Evolutionary conservation across 2,888 invertebrate species (phyloP), one percentile per base, ranked within the genome.

Genomic region (Sinentomon sp.): DNA sequence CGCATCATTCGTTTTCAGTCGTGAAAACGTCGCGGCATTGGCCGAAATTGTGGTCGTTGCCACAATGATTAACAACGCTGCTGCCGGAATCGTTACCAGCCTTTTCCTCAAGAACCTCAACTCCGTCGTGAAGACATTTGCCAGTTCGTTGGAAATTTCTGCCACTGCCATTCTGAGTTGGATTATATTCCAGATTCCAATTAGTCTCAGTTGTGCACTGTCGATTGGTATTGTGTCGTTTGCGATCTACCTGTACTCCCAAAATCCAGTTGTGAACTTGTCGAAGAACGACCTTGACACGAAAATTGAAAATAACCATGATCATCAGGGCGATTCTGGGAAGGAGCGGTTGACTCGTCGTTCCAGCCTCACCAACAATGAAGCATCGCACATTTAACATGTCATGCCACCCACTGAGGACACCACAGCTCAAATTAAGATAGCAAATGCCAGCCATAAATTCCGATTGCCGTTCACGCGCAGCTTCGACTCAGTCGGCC

Each of bases 91-190:
- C 44, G 75, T 82, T 1, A 87, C 87, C 0, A 82, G 82, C 53
- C 76, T 89, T 52, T 89, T 89, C 50, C 57, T 92, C 17, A 77
- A 80, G 52, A 77, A 74, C 45, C 62, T 89, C 45, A 89, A 89
- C 53, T 87, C 87, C 1, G 87, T 92, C 47, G 57, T 89, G 33
- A 89, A 92, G 58, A 85, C 83, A 0, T 89, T 87, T 54, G 89
- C 89, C 2, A 80, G 83, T 55, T 87, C 85, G 10, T 57, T 89
- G 44, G 89, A 89, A 50, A 55, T 89, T 20, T 60, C 85, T 33
- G 74, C 89, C 46, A 87, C 87, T 1, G 87, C 87, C 1, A 57
- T 87, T 10, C 60, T 85, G 1, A 78, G 82, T 45, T 80, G 75
- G 60, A 50, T 80, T 30, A 54, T 87, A 30, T 85, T 89, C 51